These are phyloP conservation scores for Nicator chloris DNA, from an alignment of 2,113 vertebrate genomes.

Conservation along the genomic window DNA sequence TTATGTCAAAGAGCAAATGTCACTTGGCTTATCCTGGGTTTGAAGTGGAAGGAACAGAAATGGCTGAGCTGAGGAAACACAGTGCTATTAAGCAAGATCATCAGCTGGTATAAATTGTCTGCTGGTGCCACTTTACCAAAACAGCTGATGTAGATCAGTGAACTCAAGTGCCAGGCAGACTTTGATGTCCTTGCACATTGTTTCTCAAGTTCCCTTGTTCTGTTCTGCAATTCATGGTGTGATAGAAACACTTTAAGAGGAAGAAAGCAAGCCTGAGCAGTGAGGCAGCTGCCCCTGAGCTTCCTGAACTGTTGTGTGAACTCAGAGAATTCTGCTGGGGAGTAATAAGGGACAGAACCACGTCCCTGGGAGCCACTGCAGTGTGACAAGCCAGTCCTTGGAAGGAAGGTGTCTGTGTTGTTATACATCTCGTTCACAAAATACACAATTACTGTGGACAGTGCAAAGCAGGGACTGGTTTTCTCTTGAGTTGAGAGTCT, in stretches of 20 bases:
- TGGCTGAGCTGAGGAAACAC: background rate
- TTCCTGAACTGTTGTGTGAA: background rate
- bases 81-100: background rate
- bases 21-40: background rate
- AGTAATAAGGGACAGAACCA: background rate
- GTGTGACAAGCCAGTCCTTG: background rate
- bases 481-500: background rate
- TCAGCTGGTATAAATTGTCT: background rate
- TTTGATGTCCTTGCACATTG: background rate
- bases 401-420: background rate
- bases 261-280: background rate
- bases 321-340: background rate
- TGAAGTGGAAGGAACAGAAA: background rate
- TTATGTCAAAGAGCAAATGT: background rate
- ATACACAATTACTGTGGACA: background rate
- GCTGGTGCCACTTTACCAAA: background rate
- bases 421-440: background rate
- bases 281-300: background rate
- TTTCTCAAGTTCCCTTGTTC: background rate
- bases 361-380: background rate
- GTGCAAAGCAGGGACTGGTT: background rate
- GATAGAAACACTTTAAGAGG: background rate
- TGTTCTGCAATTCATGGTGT: background rate
- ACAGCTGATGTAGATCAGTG: background rate
- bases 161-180: background rate